Conservation (phyloP, 2,888 invertebrate genomes). For the Helicoverpa assulta region DNA sequence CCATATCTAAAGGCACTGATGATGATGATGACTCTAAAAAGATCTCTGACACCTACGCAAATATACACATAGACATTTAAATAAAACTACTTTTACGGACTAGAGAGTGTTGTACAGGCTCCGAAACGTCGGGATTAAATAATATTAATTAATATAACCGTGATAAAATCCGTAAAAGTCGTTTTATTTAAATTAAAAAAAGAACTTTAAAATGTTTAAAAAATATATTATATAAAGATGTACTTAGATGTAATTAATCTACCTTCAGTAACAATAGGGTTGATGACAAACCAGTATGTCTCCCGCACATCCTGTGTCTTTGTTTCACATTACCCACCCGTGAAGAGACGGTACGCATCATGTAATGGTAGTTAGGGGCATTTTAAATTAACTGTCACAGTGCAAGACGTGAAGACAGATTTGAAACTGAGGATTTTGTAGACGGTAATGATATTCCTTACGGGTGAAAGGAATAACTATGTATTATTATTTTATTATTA, state of each 20-base stretch:
- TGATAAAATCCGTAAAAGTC: too few species aligned
- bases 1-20: too few species aligned
- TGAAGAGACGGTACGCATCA: constrained; percentile 38
- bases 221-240: constrained; percentile 48
- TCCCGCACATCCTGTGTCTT: constrained; percentile 58
- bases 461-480: not conserved
- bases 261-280: constrained; percentile 41
- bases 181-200: too few species aligned
- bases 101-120: too few species aligned
- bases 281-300: constrained; percentile 61
- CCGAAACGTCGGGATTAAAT: too few species aligned
- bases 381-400: constrained; percentile 31
- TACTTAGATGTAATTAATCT: constrained; percentile 64
- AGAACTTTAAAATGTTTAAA: not conserved
- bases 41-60: too few species aligned
- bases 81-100: too few species aligned
- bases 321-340: constrained; percentile 59
- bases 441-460: constrained; percentile 15
- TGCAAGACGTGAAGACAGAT: constrained; percentile 33
- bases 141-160: too few species aligned
- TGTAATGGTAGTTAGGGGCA: constrained; percentile 28
- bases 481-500: too few species aligned
- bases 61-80: too few species aligned
- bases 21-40: too few species aligned
- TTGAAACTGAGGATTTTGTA: constrained; percentile 11